phyloP scores from a whole-genome alignment of 2,797 vertebrate species.

The Periparus ater region DNA sequence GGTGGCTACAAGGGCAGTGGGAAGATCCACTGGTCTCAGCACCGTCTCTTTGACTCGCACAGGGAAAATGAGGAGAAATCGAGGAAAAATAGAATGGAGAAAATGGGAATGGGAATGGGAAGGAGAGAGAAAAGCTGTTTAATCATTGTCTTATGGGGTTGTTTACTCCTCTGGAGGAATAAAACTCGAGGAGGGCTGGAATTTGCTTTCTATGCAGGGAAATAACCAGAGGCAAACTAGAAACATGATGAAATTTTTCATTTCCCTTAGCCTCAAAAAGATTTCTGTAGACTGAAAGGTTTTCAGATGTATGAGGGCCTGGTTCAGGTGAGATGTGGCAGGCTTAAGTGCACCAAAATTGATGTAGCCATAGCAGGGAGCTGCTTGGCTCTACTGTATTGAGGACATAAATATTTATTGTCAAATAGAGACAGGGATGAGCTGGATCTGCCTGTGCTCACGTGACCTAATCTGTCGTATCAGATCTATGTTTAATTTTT shows the following conservation, averaged over 20 bases:
- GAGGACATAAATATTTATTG: neutral
- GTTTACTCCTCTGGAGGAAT: neutral
- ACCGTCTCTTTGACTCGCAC: fast-evolving
- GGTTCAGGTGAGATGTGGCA: neutral
- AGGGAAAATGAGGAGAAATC: neutral
- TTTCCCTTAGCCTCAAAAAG: neutral
- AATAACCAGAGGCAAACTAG: neutral
- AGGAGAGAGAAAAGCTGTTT: neutral
- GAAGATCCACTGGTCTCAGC: neutral
- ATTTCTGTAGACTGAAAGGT: neutral
- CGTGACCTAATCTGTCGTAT: neutral
- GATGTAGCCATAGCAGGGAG: fast-evolving
- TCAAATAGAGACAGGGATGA: neutral
- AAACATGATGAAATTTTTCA: neutral
- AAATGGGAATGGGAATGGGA: no score
- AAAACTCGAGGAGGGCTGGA: neutral
- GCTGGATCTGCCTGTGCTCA: neutral
- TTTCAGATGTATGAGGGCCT: neutral
- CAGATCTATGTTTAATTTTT: neutral
- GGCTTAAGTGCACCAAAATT: neutral
- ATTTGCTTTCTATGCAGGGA: neutral
- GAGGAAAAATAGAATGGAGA: neutral
- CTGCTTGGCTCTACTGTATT: neutral
- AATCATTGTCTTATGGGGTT: neutral
- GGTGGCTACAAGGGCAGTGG: fast-evolving